phyloP scores from a whole-genome alignment of 2,797 vertebrate genomes.

The Taeniopygia guttata region DNA sequence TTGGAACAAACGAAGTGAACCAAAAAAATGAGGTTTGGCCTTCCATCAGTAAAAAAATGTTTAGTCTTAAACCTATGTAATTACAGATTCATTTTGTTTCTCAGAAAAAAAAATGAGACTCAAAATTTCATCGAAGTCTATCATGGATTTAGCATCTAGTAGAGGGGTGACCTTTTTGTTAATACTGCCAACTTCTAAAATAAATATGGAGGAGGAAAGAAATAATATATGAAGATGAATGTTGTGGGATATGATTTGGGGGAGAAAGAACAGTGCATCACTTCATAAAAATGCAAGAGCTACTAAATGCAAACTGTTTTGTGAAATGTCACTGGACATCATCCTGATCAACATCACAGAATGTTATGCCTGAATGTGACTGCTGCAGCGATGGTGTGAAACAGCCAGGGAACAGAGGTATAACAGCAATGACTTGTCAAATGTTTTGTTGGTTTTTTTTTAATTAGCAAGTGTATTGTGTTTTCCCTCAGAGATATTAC shows the following conservation, averaged over 20 bases:
- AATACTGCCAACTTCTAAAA: background rate
- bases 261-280: background rate
- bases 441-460: rapidly evolving
- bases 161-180: background rate
- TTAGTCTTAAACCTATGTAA: background rate
- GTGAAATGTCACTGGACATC: background rate
- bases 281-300: background rate
- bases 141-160: background rate
- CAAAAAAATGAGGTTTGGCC: background rate
- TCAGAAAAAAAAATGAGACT: background rate
- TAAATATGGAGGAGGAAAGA: background rate
- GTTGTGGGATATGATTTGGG: background rate
- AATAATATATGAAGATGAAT: background rate
- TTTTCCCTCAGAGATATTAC: background rate
- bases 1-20: background rate
- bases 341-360: background rate
- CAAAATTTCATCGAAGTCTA: background rate
- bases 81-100: background rate
- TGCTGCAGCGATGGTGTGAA: background rate
- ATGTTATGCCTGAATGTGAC: background rate
- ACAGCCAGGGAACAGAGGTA: background rate
- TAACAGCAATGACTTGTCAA: background rate
- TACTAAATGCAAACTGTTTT: background rate
- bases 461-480: background rate
- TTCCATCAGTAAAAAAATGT: background rate